Percentiles rank a stretch among this genome's conserved stretches.
These are phyloP conservation scores for Stomatorhinus ivindoensis DNA, from an alignment of 2,113 vertebrate species.

Conservation along the genomic window DNA sequence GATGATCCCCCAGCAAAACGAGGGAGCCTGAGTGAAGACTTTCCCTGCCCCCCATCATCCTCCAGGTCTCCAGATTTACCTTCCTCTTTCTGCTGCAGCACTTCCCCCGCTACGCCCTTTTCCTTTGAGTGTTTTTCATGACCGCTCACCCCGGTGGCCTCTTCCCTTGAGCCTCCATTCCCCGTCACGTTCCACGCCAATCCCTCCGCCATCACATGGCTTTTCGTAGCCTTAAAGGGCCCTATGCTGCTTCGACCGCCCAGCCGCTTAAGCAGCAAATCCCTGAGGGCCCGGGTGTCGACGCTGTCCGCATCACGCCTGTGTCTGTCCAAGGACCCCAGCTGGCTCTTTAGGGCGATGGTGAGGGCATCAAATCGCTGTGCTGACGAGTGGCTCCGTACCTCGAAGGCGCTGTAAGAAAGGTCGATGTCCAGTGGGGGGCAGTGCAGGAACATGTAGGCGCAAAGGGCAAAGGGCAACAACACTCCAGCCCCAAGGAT, in stretches of 20 bases:
- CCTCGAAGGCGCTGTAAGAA: conserved; percentile 95
- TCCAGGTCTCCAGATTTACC: not conserved
- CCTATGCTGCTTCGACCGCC: conserved; percentile 28
- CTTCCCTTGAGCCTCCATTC: conserved; percentile 17
- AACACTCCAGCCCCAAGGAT: conserved; percentile 73
- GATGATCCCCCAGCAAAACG: conserved; percentile 48
- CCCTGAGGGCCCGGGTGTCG: conserved; percentile 68
- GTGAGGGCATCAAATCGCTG: conserved; percentile 86
- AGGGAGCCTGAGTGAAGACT: conserved; percentile 32
- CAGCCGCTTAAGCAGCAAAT: conserved; percentile 73
- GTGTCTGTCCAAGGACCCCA: conserved; percentile 87
- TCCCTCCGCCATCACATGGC: not conserved
- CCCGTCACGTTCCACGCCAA: conserved; percentile 10
- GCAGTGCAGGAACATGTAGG: conserved; percentile 85
- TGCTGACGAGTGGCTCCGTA: conserved; percentile 89
- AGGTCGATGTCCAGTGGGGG: conserved; percentile 93
- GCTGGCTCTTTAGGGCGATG: conserved; percentile 83
- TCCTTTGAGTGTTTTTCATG: not conserved
- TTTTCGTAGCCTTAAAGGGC: conserved; percentile 43
- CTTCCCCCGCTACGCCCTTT: conserved; percentile 11
- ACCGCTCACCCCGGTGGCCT: not conserved
- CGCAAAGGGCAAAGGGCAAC: conserved; percentile 72
- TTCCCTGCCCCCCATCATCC: not conserved
- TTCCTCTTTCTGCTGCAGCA: not conserved
- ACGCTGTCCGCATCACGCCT: conserved; percentile 74